Evolutionary conservation across 2,888 invertebrate genomes (phyloP), one percentile per base, ranked within the genome.

Genomic region (Altica lythri): DNA sequence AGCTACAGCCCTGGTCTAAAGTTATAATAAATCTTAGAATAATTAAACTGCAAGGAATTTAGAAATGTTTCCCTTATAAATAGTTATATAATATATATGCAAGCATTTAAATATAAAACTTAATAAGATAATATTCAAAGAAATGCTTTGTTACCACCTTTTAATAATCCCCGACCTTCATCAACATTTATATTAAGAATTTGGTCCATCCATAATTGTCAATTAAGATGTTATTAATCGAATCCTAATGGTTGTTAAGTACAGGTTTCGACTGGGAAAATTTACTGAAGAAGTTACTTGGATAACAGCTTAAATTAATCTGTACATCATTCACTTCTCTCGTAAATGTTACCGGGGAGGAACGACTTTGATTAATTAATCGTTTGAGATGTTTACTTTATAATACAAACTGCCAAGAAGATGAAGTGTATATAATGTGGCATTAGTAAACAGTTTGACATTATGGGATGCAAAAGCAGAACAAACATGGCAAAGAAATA

Each of bases 331-430:
- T 45, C 16, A 45, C 32, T 45, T 14, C 45, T 35, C 22, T 46
- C 8, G 29, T 32, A 40, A 49, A 40, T 17, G 49, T 32, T 32
- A 19, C 40, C 30, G 8, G 30, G 22, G 40, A 49, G 32, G 40
- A 49, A 49, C 19, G 49, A 49, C 40, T 40, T 40, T 49, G 49
- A 49, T 49, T 49, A 48, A 48, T 48, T 40, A 49, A 49, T 30
- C 14, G 40, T 8, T 30, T 14, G 22, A 49, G 40, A 49, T 40
- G 27, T 46, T 46, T 37, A 35, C 27, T 25, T 12, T 44, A 17
- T 18, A 18, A 44, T 4, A 18, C 12, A 44, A 27, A 44, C 32
- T 44, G 32, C 18, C 32, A 17, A 9, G 32, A 19, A 19, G 19
- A 44, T 44, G 10, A 32, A 44, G 27, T 27, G 27, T 27, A 9